Base-by-base conservation (phyloP, 2,888 invertebrate genomes). In the Lasioglossum vierecki region DNA sequence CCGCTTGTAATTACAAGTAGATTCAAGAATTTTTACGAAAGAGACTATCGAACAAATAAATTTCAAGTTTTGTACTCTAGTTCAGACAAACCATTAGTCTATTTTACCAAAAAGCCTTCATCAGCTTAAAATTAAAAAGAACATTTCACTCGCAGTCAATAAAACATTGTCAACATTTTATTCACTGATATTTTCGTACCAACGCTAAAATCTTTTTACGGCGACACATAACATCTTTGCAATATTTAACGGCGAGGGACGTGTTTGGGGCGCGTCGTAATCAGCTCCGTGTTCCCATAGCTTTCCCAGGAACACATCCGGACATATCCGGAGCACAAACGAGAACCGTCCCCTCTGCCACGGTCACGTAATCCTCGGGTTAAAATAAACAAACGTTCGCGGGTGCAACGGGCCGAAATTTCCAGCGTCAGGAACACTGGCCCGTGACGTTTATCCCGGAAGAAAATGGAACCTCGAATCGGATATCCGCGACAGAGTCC, bases 391-490 rank as follows among this genome's bases (percentile, higher is more conserved):
- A 84, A 84, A 83, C 15, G 63, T 63, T 63, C 83, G 73, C 39
- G 71, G 68, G 26, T 30, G 66, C 74, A 73, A 53, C 85, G 39
- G 71, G 30, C 35, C 85, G 86, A 82, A 86, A 86, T 85, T 79
- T 76, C 57, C 73, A 71, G 70, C 76, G 79, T 74, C 70, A 30
- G 66, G 63, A 79, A 63, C 76, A 82, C 73, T 63, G 76, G 68
- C 41, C 68, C n/a, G 44, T 85, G 86, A 85, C 86, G 79, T 86
- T 86, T 82, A 81, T 82, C 86, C 82, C 82, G 86, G 82, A 85
- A 86, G 86, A 86, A 85, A 85, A 86, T 86, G 86, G 86, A 85
- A 82, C 86, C 82, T 35, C 79, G 76, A 63, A 41, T 71, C 86
- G 86, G 86, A 86, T 85, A 79, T 86, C 86, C 86, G 86, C 79